These are phyloP conservation scores for Hymenopus coronatus DNA, from an alignment of 2,888 invertebrate species.

Conservation along the genomic window DNA sequence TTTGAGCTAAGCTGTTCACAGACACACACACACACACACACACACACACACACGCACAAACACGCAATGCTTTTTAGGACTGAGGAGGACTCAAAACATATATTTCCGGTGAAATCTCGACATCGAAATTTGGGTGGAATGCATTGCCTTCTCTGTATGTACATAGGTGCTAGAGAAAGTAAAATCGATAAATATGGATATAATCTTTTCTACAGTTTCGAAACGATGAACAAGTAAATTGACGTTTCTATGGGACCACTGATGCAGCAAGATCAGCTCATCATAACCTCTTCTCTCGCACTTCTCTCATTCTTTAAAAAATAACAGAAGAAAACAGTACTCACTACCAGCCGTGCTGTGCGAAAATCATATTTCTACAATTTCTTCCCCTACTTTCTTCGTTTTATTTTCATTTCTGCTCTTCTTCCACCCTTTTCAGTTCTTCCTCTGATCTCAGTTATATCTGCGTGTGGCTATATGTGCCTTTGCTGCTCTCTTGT, in stretches of 20 bases:
- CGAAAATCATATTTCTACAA: slow-evolving; percentile 13
- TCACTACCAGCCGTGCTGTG: not conserved
- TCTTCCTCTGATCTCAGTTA: not conserved
- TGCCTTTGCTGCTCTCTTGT: not conserved
- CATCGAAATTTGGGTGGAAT: no score
- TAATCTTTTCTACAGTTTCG: not conserved
- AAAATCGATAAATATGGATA: no score
- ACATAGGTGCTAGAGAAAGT: no score
- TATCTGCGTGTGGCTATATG: not conserved
- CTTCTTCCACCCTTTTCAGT: not conserved
- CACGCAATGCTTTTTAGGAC: no score
- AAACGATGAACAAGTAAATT: slow-evolving; percentile 30
- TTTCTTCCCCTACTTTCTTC: not conserved
- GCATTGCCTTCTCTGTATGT: no score
- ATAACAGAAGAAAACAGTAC: not conserved
- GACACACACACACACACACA: no score
- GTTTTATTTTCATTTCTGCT: not conserved
- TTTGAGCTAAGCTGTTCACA: no score
- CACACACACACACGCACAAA: no score
- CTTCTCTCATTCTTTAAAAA: not conserved
- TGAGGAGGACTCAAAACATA: no score
- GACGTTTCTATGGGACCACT: slow-evolving; percentile 32
- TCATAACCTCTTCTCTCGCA: not conserved
- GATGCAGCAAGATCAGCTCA: slow-evolving; percentile 29
- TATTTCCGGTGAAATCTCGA: no score